Evolutionary conservation across 2,888 invertebrate genomes (phyloP), one percentile per base, ranked within the genome.

Genomic region (Pheosia tremula): DNA sequence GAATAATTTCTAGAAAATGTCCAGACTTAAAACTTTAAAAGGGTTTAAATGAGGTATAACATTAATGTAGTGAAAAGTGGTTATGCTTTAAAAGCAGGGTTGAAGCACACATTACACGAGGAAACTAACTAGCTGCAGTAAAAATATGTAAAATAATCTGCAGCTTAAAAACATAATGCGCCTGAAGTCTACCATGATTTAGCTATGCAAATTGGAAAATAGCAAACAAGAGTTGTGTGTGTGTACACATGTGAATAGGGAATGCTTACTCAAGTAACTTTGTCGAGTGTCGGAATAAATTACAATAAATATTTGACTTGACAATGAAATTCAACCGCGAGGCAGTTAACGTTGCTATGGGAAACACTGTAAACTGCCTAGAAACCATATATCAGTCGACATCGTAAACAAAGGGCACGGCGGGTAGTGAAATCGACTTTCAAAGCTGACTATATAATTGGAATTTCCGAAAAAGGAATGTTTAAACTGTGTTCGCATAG

Each of bases 301-400:
- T 83, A 83, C 79, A 83, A 80, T 84, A 81, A 78, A 82, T 82
- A 85, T 83, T 82, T 80, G 71, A 78, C 69, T 78, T 75, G 79
- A 80, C 81, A 83, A 81, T 80, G 78, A 79, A 81, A 76, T 68
- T 77, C 75, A 73, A 68, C 72, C 58, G 69, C 64, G 69, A 72
- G 60, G 72, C 72, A 74, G 66, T 78, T 73, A 74, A 73, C 67
- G 56, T 68, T 63, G 62, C 65, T 72, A 67, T 66, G 63, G 64
- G 75, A 74, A 77, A 72, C 63, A 54, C 58, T 68, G 68, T 68
- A 74, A 72, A 67, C 69, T 78, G 74, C 77, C 81, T 79, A 81
- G 81, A 77, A 80, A 78, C 78, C 75, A 83, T 85, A 85, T 75
- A 83, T 83, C 80, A 83, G 64, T 69, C 63, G 57, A 60, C 71